Evolutionary conservation across 2,113 vertebrate species (phyloP), one percentile per base, ranked within the genome.

Genomic region (Sterna hirundo): DNA sequence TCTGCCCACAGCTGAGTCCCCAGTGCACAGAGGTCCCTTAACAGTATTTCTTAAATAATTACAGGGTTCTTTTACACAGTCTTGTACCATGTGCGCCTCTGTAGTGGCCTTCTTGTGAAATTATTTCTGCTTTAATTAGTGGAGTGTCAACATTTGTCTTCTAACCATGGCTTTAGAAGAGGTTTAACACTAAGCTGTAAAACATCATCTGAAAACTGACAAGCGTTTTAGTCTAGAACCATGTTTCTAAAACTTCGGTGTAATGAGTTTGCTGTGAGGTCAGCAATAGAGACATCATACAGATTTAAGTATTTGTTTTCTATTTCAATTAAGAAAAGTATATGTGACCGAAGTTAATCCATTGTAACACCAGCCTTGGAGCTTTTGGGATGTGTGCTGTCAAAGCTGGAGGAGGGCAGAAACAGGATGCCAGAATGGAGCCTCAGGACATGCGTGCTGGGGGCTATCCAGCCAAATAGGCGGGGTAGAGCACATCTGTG

Each of bases 181-280:
- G 20, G 16, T 90, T 96, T 94, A 92, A 91, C 58, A 83, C 65
- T 95, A 69, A 96, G 34, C 34, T 69, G 32, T 84, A 90, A 95
- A 95, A 83, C 27, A 86, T 38, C 27, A 23, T 23, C 13, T 10
- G 87, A 94, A 93, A 94, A 52, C 47, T 86, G 77, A 76, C 32
- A 81, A 68, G 27, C 34, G 40, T 84, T 86, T 87, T 64, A 94
- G 64, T 72, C 54, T 40, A 93, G 61, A 82, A 91, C 32, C 36
- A 55, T 40, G 14, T 94, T 96, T 83, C 70, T 81, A 81, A 57
- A 94, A 54, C 44, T 54, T 60, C 4, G 38, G 69, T 88, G 51
- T 77, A 94, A 95, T 85, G 38, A 83, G 17, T 85, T 96, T 77
- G 23, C 22, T 83, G 32, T 30, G 65, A 78, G 26, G 19, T 46